Conservation (phyloP, 2,113 vertebrate species). For the Ia io region DNA sequence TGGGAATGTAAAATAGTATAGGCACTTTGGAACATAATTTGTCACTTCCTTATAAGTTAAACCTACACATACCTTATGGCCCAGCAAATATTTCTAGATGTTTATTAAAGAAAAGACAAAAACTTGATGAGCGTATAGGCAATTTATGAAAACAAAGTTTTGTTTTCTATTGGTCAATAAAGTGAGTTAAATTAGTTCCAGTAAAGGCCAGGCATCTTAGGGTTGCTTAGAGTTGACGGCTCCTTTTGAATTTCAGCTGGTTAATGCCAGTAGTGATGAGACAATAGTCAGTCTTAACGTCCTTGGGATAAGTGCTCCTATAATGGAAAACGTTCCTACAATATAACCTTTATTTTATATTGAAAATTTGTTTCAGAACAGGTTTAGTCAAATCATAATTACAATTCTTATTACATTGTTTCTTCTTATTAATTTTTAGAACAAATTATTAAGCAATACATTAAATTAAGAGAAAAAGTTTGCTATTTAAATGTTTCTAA, state of each 20-base stretch:
- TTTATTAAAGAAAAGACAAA: background rate
- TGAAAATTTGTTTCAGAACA: background rate
- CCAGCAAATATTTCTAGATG: background rate
- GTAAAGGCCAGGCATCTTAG: background rate
- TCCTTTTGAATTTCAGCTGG: background rate
- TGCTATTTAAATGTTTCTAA: background rate
- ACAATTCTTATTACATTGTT: background rate
- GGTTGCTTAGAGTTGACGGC: background rate
- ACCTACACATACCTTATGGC: background rate
- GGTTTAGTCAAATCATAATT: background rate
- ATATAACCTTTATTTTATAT: background rate
- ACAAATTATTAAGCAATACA: background rate
- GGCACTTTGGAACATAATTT: background rate
- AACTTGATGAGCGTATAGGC: background rate
- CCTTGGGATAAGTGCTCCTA: background rate
- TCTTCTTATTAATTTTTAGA: background rate
- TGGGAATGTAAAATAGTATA: background rate
- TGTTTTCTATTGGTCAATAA: background rate
- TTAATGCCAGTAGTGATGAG: background rate
- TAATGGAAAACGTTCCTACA: background rate
- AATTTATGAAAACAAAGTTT: background rate
- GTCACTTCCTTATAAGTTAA: background rate
- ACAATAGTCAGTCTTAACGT: background rate
- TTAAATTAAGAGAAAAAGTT: background rate
- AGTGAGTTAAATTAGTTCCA: background rate